Base-by-base conservation (phyloP, 2,797 vertebrate species). In the Gymnocypris eckloni region DNA sequence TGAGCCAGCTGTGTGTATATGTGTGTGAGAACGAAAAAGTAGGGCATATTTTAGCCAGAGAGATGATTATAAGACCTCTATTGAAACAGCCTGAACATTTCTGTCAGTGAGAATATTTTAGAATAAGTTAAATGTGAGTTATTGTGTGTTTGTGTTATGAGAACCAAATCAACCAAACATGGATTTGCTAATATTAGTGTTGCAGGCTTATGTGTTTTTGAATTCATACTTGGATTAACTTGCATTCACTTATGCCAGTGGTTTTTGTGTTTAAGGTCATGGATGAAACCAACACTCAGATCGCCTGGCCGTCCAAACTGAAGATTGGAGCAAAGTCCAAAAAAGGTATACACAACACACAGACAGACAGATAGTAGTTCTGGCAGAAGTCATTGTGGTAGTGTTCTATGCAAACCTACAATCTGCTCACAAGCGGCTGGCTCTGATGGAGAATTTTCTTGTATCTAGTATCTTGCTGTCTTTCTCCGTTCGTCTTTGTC, bases 301-400 rank as follows among this genome's bases (percentile, higher is more conserved):
- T 96, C 75, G 95, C 96, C 37, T 96, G 96, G 96, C 96, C 96
- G 1, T 96, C 96, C 83, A 96, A 96, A 90, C 91, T 96, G 71
- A 96, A 96, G 92, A 96, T 96, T 3, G 96, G 96, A 86, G 96
- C 96, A 56, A 96, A 96, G 90, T 96, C 96, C 81, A 96, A 96
- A 93, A 96, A 96, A 94, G 96, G 96, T 96, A 82, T 91, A 8
- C 43, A 12, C 94, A 37, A 87, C 66, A 84, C 11, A 6, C 72
- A 70, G 9, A 71, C 72, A 70, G 13, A 71, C 37, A 48, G 56
- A 81, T 5, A n/a, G 37, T 54, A 79, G 64, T 70, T 43, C 54
- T 28, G 45, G 28, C 20, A 66, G 18, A 33, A 22, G 28, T 67
- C 16, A 6, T 37, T 78, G 83, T 12, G 6, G 9, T 45, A 54